A percentile compares a stretch with the other conserved stretches of the same genome.
Conservation (phyloP, 2,888 invertebrate species). For the Elegia similella region DNA sequence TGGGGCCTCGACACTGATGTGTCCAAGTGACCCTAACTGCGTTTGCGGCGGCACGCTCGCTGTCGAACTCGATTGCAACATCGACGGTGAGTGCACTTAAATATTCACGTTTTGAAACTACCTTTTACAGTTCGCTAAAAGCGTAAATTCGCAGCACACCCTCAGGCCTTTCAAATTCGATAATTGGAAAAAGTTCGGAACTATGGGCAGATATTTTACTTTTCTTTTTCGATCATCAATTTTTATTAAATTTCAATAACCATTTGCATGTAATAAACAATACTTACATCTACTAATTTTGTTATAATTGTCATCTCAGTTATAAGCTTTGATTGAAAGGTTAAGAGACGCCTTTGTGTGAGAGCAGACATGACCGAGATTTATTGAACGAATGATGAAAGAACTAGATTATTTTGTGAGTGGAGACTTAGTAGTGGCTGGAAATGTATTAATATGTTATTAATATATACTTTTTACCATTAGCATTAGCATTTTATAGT, state of each 20-base stretch:
- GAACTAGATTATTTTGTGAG: too few relatives aligned
- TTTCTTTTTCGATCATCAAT: conserved; percentile 13
- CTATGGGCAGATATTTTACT: neutral
- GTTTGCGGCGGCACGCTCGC: conserved; percentile 72
- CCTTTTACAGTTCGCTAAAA: conserved; percentile 33
- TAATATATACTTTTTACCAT: too few relatives aligned
- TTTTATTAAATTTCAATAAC: neutral
- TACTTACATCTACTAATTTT: too few relatives aligned
- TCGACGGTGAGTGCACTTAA: conserved; percentile 71
- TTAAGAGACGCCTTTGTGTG: too few relatives aligned
- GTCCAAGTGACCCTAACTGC: conserved; percentile 75
- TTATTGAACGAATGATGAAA: too few relatives aligned
- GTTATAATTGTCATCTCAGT: too few relatives aligned
- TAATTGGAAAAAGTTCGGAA: conserved; percentile 5
- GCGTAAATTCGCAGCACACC: conserved; percentile 17
- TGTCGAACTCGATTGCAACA: conserved; percentile 73
- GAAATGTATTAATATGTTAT: too few relatives aligned
- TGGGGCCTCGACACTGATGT: conserved; percentile 60
- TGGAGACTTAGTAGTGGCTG: too few relatives aligned
- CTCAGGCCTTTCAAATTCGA: neutral
- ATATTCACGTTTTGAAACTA: conserved; percentile 32
- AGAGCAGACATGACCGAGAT: too few relatives aligned
- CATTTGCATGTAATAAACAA: too few relatives aligned
- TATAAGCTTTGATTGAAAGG: too few relatives aligned
- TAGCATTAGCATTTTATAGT: too few relatives aligned